These are phyloP conservation scores for Caranx ignobilis DNA, from an alignment of 2,113 vertebrate genomes.

Conservation along the genomic window DNA sequence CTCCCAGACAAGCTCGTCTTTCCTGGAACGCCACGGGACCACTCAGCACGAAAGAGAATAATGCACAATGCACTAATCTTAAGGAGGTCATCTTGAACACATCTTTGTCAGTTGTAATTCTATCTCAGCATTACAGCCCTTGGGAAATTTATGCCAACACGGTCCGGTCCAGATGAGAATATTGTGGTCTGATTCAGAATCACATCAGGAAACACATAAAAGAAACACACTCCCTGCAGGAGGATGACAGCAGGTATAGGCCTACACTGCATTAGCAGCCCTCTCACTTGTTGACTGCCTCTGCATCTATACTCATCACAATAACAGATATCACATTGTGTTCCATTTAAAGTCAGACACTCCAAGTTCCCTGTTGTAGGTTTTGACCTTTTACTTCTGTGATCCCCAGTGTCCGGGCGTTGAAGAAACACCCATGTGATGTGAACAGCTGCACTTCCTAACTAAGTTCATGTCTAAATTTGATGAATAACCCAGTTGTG, in stretches of 20 bases:
- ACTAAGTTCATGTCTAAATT: constrained; percentile 4
- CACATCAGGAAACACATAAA: constrained; percentile 11
- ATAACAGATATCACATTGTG: background rate
- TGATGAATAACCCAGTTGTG: constrained; percentile 16
- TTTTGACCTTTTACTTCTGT: constrained; percentile 32
- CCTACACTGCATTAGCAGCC: background rate
- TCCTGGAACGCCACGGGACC: constrained; percentile 67
- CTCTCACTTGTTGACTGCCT: no score
- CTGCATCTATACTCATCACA: background rate
- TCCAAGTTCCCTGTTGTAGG: background rate
- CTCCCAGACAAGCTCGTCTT: constrained; percentile 67
- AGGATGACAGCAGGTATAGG: background rate
- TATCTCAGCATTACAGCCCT: constrained; percentile 25
- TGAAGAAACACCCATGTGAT: constrained; percentile 28
- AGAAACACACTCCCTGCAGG: constrained; percentile 13
- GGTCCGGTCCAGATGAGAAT: constrained; percentile 18
- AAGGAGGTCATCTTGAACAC: constrained; percentile 63
- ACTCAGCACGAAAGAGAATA: constrained; percentile 55
- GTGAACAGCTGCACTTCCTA: constrained; percentile 38
- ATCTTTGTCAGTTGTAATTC: constrained; percentile 52
- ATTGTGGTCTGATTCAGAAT: constrained; percentile 3
- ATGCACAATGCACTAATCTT: constrained; percentile 42
- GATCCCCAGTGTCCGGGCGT: constrained; percentile 17
- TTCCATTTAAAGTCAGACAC: background rate
- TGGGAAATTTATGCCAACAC: constrained; percentile 15